Percentiles rank a stretch among this genome's conserved stretches.
phyloP scores from a whole-genome alignment of 2,113 vertebrate genomes.

The Datnioides undecimradiatus region DNA sequence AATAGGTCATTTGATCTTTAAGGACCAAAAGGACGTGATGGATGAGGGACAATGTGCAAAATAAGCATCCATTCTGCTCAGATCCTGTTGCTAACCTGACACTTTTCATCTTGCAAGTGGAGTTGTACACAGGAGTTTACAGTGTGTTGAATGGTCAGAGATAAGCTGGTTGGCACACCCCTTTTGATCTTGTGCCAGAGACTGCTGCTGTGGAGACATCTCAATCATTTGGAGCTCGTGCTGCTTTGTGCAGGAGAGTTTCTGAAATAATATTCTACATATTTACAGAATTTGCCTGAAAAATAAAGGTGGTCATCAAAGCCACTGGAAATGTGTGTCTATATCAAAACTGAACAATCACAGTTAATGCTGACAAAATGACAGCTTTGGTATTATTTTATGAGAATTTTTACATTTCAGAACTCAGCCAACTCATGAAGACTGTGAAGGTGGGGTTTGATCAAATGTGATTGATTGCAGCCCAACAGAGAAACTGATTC shows the following conservation, averaged over 20 bases:
- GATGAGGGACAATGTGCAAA: neutral
- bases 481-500: neutral
- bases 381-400: neutral
- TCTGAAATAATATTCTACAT: neutral
- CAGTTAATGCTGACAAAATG: neutral
- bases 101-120: slow-evolving; percentile 30
- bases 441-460: neutral
- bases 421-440: neutral
- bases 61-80: neutral
- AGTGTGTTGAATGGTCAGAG: slow-evolving; percentile 13
- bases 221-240: slow-evolving; percentile 3
- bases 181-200: slow-evolving; percentile 25
- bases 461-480: neutral
- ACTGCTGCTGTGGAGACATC: neutral
- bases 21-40: slow-evolving; percentile 6
- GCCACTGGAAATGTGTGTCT: neutral
- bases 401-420: neutral
- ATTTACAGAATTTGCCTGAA: neutral
- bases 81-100: slow-evolving; percentile 13
- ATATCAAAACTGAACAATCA: neutral
- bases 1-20: slow-evolving; percentile 3
- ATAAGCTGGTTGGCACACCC: neutral
- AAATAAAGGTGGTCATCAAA: neutral
- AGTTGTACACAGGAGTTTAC: slow-evolving; percentile 4
- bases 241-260: neutral